Conservation (phyloP, 1,140 invertebrate species). For the Bombyx mandarina region DNA sequence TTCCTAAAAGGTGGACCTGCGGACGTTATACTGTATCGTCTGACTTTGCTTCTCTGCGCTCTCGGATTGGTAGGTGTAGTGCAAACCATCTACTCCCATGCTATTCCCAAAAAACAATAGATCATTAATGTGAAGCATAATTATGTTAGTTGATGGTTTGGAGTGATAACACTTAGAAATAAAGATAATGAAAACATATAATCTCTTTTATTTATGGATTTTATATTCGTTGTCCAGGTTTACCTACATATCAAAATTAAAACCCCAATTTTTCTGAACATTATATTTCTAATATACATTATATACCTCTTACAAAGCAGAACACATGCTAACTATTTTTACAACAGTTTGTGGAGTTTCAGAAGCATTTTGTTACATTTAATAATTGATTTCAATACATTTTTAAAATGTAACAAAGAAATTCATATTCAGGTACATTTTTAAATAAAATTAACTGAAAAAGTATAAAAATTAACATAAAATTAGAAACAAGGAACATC, state of each 20-base stretch:
- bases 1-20: conserved; percentile 62
- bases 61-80: conserved; percentile 37
- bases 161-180: conserved; percentile 5
- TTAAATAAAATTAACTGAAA: too few species aligned
- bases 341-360: background rate
- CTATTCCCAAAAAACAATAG: conserved; percentile 52
- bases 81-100: conserved; percentile 43
- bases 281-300: background rate
- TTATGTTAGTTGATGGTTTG: conserved; percentile 43
- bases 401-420: background rate
- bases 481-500: too few species aligned
- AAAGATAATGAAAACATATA: background rate
- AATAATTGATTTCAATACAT: background rate
- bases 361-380: background rate
- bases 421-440: too few species aligned
- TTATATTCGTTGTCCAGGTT: background rate
- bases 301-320: background rate
- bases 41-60: conserved; percentile 43
- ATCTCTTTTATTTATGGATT: background rate
- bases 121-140: conserved; percentile 13
- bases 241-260: background rate
- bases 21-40: conserved; percentile 61
- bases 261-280: too few species aligned
- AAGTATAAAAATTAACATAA: too few species aligned
- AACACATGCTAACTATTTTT: background rate